Conservation (phyloP, 2,797 vertebrate genomes). For the Liparis tanakae region DNA sequence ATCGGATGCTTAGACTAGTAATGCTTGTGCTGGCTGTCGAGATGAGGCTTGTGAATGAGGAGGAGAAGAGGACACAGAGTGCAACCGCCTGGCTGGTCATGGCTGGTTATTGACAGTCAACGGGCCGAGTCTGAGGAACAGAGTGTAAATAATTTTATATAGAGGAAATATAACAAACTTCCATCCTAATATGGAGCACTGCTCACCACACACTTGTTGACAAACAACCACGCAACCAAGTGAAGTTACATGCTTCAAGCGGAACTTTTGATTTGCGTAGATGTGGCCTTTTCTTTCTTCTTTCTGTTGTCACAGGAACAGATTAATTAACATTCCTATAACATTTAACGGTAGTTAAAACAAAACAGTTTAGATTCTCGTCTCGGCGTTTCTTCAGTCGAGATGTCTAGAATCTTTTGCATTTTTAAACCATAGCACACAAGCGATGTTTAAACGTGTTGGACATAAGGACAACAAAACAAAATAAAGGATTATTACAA, state of each 20-base stretch:
- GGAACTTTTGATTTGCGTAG: neutral
- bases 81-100: slow-evolving; percentile 57
- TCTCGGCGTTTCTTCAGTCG: no score
- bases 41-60: no score
- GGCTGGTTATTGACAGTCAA: neutral
- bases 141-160: slow-evolving; percentile 39
- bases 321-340: no score
- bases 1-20: slow-evolving; percentile 9
- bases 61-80: slow-evolving; percentile 51
- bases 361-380: accelerated
- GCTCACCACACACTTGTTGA: slow-evolving; percentile 2
- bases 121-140: neutral
- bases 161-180: neutral
- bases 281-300: neutral
- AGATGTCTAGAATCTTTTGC: no score
- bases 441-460: no score
- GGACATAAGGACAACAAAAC: no score
- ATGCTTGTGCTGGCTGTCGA: no score
- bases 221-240: neutral
- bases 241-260: slow-evolving; percentile 33
- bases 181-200: slow-evolving; percentile 50
- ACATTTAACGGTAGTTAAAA: neutral
- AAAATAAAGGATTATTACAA: no score
- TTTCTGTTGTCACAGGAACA: neutral
- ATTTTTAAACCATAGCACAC: no score